phyloP scores from a whole-genome alignment of 2,797 vertebrate genomes.

The Gymnothorax reevesii region DNA sequence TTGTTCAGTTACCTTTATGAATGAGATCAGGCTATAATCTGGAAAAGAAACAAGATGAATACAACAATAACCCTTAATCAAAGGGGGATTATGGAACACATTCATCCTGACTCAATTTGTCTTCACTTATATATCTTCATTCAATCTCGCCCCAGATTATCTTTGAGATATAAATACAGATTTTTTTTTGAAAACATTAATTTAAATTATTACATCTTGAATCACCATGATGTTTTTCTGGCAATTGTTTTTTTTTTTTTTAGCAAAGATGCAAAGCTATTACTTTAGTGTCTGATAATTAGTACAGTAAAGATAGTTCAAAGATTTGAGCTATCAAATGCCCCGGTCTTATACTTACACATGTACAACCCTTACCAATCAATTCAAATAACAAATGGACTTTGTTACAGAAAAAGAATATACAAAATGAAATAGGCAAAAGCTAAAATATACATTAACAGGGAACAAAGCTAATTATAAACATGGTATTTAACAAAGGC shows the following conservation, averaged over 20 bases:
- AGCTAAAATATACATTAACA: neutral
- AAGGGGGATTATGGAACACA: neutral
- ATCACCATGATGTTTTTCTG: neutral
- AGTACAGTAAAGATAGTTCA: neutral
- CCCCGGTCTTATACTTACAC: neutral
- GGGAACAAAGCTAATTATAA: neutral
- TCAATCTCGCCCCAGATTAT: neutral
- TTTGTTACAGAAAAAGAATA: neutral
- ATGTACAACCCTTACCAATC: neutral
- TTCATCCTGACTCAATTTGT: neutral
- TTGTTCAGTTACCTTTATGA: conserved; percentile 70
- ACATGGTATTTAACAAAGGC: neutral
- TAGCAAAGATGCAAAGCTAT: neutral
- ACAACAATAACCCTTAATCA: conserved; percentile 37
- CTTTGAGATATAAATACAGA: neutral
- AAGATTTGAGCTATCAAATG: neutral
- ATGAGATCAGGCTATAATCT: conserved; percentile 67
- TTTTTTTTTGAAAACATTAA: neutral
- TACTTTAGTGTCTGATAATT: neutral
- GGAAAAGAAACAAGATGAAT: conserved; percentile 33
- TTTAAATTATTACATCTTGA: conserved; percentile 8
- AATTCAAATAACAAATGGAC: neutral
- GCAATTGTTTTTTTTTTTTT: conserved; percentile 18
- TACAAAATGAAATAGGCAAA: neutral
- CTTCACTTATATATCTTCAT: neutral